A percentile compares a stretch with the other conserved stretches of the same genome.
phyloP scores from a whole-genome alignment of 2,888 invertebrate species.

The Pyrocoelia pectoralis region DNA sequence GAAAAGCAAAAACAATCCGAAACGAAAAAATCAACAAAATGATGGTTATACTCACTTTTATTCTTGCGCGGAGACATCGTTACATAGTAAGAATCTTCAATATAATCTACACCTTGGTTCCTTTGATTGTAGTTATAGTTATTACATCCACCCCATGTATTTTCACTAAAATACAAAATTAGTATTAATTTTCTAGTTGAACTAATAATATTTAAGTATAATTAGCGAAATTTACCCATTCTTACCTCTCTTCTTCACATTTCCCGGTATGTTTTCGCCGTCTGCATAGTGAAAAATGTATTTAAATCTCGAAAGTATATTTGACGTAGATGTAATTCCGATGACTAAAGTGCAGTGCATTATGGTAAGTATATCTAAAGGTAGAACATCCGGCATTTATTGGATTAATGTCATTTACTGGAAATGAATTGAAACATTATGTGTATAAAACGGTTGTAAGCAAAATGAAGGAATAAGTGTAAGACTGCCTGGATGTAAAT shows the following conservation, averaged over 20 bases:
- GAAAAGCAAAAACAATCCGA: conserved; percentile 39
- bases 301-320: background rate
- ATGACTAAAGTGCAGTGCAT: no score
- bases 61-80: conserved; percentile 16
- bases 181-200: conserved; percentile 7
- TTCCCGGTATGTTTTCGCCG: conserved; percentile 65
- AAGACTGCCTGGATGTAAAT: no score
- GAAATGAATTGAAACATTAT: no score
- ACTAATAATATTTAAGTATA: background rate
- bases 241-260: conserved; percentile 66
- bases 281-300: conserved; percentile 53
- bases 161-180: conserved; percentile 61
- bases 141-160: conserved; percentile 65
- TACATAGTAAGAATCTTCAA: conserved; percentile 23
- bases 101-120: conserved; percentile 54
- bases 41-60: conserved; percentile 17
- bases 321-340: no score
- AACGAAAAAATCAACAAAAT: background rate
- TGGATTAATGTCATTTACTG: no score
- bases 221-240: conserved; percentile 2
- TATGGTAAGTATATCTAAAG: no score
- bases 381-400: no score
- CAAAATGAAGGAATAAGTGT: no score
- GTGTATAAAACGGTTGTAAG: no score
- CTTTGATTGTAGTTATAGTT: conserved; percentile 57